Conservation (phyloP, 2,113 vertebrate genomes). For the Chlorocebus sabaeus region DNA sequence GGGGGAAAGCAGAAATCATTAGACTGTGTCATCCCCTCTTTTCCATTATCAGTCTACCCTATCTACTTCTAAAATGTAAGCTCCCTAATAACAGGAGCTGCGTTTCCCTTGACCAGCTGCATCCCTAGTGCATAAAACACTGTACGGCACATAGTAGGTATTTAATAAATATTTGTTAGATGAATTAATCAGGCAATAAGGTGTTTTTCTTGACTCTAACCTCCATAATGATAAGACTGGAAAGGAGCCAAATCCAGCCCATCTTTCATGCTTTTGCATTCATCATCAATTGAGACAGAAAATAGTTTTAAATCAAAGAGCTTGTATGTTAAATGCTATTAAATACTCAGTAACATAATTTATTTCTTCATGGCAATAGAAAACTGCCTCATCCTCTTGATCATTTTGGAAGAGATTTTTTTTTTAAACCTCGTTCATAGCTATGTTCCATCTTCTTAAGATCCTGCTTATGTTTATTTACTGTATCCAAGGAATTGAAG, state of each 20-base stretch:
- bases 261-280: not conserved
- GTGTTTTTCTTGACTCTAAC: not conserved
- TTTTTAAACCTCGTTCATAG: not conserved
- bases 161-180: not conserved
- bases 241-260: not conserved
- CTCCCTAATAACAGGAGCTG: not conserved
- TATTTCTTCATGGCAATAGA: slow-evolving; percentile 8
- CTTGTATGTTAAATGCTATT: slow-evolving; percentile 10
- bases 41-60: not conserved
- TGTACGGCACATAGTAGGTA: not conserved
- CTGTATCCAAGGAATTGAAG: slow-evolving; percentile 44
- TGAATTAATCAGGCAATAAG: not conserved
- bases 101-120: not conserved
- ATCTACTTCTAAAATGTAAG: not conserved
- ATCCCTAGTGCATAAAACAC: not conserved
- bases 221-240: not conserved
- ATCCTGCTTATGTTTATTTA: slow-evolving; percentile 42
- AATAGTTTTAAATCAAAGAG: slow-evolving; percentile 1
- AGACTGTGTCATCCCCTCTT: not conserved
- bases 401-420: not conserved
- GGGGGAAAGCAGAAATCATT: not conserved
- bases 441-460: slow-evolving; percentile 45
- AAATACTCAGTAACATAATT: slow-evolving; percentile 27
- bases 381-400: slow-evolving; percentile 4
- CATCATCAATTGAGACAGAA: not conserved